A percentile compares a stretch with the other conserved stretches of the same genome.
Evolutionary conservation across 2,888 invertebrate species (phyloP).

Genomic region (Idaea biselata): DNA sequence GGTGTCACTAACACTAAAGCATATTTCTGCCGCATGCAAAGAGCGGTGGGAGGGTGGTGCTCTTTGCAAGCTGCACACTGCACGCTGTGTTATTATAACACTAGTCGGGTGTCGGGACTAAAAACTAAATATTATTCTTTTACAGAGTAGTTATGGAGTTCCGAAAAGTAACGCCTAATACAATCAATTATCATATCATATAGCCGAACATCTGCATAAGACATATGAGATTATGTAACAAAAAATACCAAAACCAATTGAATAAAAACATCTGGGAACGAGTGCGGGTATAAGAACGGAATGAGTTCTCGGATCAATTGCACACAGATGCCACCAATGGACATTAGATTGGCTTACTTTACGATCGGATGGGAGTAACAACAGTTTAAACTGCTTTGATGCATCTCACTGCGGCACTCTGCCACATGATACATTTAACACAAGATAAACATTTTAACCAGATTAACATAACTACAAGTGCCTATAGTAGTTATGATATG

Average conservation of each 20-base stretch:
- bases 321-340: conserved; percentile 47
- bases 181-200: too few species aligned
- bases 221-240: background rate
- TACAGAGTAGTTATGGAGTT: too few species aligned
- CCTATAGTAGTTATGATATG: background rate
- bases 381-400: conserved; percentile 7
- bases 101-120: too few species aligned
- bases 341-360: conserved; percentile 45
- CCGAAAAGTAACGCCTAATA: too few species aligned
- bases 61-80: too few species aligned
- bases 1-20: too few species aligned
- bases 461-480: background rate
- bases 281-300: conserved; percentile 29
- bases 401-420: conserved; percentile 8
- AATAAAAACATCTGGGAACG: conserved; percentile 29
- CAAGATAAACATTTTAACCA: conserved; percentile 8
- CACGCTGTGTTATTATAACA: too few species aligned
- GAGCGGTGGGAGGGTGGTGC: too few species aligned
- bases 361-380: conserved; percentile 33
- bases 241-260: conserved; percentile 4
- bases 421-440: conserved; percentile 8
- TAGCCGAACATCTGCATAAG: background rate
- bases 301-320: conserved; percentile 51
- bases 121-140: too few species aligned
- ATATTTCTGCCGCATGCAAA: too few species aligned